A percentile compares a stretch with the other conserved stretches of the same genome.
These are phyloP conservation scores for Fregata magnificens DNA, from an alignment of 2,113 vertebrate species.

Conservation along the genomic window DNA sequence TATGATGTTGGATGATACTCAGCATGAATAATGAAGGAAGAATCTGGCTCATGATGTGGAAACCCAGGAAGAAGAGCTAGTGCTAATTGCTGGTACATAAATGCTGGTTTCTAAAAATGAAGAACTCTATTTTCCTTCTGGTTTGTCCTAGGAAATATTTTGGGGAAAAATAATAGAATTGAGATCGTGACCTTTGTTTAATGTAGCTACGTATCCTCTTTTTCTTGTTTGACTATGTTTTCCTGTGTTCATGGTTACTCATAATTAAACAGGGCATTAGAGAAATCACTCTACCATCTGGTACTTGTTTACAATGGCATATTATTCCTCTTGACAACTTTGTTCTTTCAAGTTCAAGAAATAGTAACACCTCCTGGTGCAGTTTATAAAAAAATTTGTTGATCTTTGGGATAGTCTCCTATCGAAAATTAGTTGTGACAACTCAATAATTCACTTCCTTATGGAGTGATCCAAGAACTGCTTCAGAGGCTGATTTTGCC, in stretches of 20 bases:
- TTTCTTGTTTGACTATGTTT: not conserved
- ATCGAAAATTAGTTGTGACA: not conserved
- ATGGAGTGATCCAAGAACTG: not conserved
- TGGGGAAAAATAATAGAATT: not conserved
- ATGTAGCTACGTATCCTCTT: not conserved
- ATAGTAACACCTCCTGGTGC: not conserved
- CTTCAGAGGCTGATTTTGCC: not conserved
- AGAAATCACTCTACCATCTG: not conserved
- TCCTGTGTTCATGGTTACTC: not conserved
- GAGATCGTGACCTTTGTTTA: not conserved
- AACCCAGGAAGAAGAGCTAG: not conserved
- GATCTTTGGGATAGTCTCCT: not conserved
- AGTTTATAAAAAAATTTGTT: not conserved
- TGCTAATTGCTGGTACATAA: not conserved
- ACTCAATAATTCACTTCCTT: not conserved
- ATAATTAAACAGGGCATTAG: not conserved
- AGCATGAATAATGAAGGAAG: not conserved
- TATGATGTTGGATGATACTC: not conserved
- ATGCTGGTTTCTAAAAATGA: not conserved
- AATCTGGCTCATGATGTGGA: not conserved
- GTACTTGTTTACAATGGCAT: not conserved
- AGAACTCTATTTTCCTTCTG: not conserved
- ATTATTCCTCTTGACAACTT: not conserved
- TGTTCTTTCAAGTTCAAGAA: not conserved
- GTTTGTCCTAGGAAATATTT: not conserved